Evolutionary conservation across 2,113 vertebrate species (phyloP).

Genomic region (Bostrychus sinensis): DNA sequence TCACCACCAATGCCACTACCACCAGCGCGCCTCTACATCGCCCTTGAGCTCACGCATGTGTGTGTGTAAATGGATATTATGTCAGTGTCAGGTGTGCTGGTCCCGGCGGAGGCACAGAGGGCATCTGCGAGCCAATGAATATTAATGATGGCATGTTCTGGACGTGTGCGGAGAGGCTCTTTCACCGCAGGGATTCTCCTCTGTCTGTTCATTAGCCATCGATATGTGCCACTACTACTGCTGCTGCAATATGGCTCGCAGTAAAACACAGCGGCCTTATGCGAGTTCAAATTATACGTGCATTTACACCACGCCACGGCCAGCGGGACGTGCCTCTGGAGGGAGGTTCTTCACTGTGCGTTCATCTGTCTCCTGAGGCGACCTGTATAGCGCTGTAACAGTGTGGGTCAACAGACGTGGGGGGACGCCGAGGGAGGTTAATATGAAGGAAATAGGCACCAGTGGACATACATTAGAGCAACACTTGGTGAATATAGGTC

Average conservation of each 20-base stretch:
- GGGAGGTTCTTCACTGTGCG: background rate
- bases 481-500: background rate
- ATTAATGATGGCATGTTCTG: constrained; percentile 55
- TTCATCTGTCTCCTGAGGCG: background rate
- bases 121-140: constrained; percentile 61
- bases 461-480: background rate
- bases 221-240: background rate
- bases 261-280: constrained; percentile 14
- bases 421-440: constrained; percentile 50
- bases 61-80: constrained; percentile 60
- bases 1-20: background rate
- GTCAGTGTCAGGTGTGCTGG: constrained; percentile 42
- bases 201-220: constrained; percentile 43
- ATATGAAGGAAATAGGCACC: constrained; percentile 36
- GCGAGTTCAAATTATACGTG: constrained; percentile 31
- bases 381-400: constrained; percentile 41
- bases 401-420: constrained; percentile 52
- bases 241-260: constrained; percentile 34
- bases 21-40: constrained; percentile 19
- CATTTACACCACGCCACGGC: constrained; percentile 10
- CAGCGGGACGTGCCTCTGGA: constrained; percentile 14
- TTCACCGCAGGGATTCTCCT: constrained; percentile 17
- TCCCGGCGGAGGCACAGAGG: constrained; percentile 43
- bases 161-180: constrained; percentile 16
- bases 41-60: constrained; percentile 62